Evolutionary conservation across 2,113 vertebrate genomes (phyloP), one percentile per base, ranked within the genome.

Genomic region (Paraplagusia blochii): DNA sequence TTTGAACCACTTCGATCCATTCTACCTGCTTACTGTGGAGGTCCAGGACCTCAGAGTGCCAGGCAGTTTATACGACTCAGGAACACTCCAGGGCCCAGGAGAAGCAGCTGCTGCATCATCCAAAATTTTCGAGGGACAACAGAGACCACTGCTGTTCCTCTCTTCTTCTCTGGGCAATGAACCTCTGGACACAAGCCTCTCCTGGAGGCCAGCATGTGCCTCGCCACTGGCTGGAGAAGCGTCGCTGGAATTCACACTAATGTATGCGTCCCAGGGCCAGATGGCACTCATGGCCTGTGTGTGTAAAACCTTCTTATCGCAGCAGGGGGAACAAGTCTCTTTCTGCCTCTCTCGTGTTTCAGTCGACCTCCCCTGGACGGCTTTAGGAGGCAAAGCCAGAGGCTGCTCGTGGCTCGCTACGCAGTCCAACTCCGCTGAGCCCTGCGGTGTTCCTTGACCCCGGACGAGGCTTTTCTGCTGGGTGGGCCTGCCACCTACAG

Each of bases 31-130:
- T 62, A 93, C 91, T 69, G 94, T 93, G 84, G 93, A 94, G 83
- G 93, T 92, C 83, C 92, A 91, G 73, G 95, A 94, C 80, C 93
- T 91, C 75, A 95, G 89, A 69, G 87, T 89, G 40, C 90, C 89
- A 4, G 93, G 91, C 83, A 95, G 91, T 91, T 93, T 94, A 76
- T 97, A 93, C 11, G 93, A 92, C 72, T 92, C 93, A 1, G 95
- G 93, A 63, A 94, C 87, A 76, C 91, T 95, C 95, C 95, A 97
- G 0, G 94, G 93, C 69, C 93, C 92, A 0, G 93, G 94, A 56
- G 91, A 93, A 63, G 93, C 90, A 1, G 91, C 90, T 69, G 93
- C 80, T 60, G 82, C 61, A 76, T 84, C 88, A 69, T 85, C 88
- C 34, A 60, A 16, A 54, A 66, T 86, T 81, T 66, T 84, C 50